These are phyloP conservation scores for Poeciliopsis presidionis DNA, from an alignment of 2,797 vertebrate genomes.

Conservation along the genomic window DNA sequence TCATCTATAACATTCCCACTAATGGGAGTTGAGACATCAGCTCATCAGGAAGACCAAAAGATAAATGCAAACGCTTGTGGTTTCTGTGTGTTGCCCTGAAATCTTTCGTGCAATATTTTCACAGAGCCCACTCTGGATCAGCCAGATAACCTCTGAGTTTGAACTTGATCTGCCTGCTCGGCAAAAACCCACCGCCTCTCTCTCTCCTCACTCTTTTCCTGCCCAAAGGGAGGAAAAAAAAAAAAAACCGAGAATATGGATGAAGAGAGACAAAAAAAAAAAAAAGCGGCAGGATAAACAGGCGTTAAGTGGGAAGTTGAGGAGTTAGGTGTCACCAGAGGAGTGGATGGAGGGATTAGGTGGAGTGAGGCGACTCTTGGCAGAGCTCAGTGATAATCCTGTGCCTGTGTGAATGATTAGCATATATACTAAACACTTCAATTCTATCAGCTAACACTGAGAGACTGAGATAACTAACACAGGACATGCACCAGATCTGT, in stretches of 20 bases:
- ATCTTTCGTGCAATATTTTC: constrained; percentile 98
- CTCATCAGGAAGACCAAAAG: constrained; percentile 32
- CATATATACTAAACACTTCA: constrained; percentile 91
- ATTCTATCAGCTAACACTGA: constrained; percentile 89
- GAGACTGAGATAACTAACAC: constrained; percentile 69
- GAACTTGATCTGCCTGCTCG: constrained; percentile 83
- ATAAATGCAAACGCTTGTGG: constrained; percentile 22
- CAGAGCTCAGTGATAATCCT: constrained; percentile 68
- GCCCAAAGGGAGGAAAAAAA: not conserved
- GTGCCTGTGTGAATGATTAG: constrained; percentile 73
- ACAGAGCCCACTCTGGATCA: constrained; percentile 93
- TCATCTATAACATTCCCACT: constrained; percentile 34
- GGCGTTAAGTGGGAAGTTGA: constrained; percentile 34
- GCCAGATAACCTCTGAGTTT: constrained; percentile 96
- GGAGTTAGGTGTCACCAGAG: constrained; percentile 47
- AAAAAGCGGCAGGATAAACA: constrained; percentile 16
- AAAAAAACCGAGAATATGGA: not conserved
- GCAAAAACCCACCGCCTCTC: constrained; percentile 3
- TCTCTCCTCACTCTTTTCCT: not conserved
- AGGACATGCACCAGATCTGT: constrained; percentile 41
- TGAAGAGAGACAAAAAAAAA: not conserved
- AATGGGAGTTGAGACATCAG: constrained; percentile 38
- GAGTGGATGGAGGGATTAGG: constrained; percentile 46
- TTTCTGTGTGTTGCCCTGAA: constrained; percentile 86
- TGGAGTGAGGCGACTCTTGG: constrained; percentile 61